Percentiles rank a stretch among this genome's conserved stretches.
Evolutionary conservation across 2,113 vertebrate genomes (phyloP).

Genomic region (Bubalus kerabau): DNA sequence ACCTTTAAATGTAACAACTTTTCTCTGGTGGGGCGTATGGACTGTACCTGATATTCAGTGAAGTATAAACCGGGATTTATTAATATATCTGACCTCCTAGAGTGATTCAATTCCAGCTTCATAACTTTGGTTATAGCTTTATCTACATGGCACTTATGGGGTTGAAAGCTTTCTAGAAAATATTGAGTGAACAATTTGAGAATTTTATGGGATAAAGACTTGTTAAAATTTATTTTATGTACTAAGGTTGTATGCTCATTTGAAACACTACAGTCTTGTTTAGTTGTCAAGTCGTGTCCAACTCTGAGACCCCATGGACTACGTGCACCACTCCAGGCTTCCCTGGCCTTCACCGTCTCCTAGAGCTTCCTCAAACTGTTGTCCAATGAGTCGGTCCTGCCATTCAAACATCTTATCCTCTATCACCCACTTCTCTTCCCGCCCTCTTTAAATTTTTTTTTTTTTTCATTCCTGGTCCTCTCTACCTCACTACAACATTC

Average conservation of each 20-base stretch:
- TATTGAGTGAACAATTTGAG: neutral
- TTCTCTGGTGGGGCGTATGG: neutral
- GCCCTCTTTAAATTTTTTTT: neutral
- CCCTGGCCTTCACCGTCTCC: neutral
- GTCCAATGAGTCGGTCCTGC: rapidly evolving
- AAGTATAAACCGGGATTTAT: neutral
- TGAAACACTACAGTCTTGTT: neutral
- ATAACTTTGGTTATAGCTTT: neutral
- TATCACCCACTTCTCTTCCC: rapidly evolving
- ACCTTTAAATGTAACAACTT: neutral
- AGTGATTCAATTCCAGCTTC: neutral
- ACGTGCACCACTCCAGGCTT: neutral
- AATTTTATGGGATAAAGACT: neutral
- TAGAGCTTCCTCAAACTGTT: neutral
- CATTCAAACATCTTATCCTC: neutral
- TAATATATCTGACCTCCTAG: neutral
- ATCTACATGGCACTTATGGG: neutral
- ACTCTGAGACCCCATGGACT: neutral
- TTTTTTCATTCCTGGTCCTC: neutral
- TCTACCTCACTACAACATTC: neutral
- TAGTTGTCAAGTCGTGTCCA: neutral
- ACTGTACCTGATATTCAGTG: neutral
- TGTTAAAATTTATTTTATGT: neutral
- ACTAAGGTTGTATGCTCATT: neutral
- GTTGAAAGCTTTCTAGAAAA: neutral